Base-by-base conservation (phyloP, 2,797 vertebrate species). In the Phataginus tricuspis region DNA sequence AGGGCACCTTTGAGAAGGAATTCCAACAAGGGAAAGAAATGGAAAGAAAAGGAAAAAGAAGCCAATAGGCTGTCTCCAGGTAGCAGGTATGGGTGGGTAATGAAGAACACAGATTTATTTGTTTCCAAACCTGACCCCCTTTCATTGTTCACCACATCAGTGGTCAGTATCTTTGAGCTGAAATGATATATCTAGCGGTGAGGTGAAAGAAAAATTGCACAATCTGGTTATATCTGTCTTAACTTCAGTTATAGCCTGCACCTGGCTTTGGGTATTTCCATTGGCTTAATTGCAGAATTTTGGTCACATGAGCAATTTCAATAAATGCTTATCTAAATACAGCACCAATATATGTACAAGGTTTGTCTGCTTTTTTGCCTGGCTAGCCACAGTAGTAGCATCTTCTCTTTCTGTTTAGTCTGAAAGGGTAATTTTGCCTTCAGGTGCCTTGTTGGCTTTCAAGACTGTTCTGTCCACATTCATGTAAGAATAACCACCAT, bases 1-100 rank as follows among this genome's bases (percentile, higher is more conserved):
- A 99, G 99, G 98, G 98, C 98, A 91, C 98, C 98, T 74, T 97
- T 98, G 98, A 98, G 98, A 97, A 98, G 98, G 88, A 98, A 92
- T 97, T 98, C 98, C 86, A 98, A 91, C 97, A 99, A 98, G 96
- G 98, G 98, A 95, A 99, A 99, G 98, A 98, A 98, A 97, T 97
- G 98, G 97, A 98, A 98, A 93, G 98, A 98, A 83, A 97, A 93
- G 45, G 96, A 98, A 79, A 99, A 98, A 96, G 99, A 99, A 97
- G 96, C 97, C 79, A 89, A 68, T 96, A 98, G 98, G 98, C 98
- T 98, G 77, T 98, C 98, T 97, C 97, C 96, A 97, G 98, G 98
- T 98, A 98, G 98, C 98, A 99, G 99, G 99, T 99, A 99, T 3
- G 97, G 75, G 93, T 91, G 45, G 98, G 90, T 96, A 72, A 92